These are phyloP conservation scores for Amazona vittata DNA, from an alignment of 2,113 vertebrate genomes.

Conservation along the genomic window DNA sequence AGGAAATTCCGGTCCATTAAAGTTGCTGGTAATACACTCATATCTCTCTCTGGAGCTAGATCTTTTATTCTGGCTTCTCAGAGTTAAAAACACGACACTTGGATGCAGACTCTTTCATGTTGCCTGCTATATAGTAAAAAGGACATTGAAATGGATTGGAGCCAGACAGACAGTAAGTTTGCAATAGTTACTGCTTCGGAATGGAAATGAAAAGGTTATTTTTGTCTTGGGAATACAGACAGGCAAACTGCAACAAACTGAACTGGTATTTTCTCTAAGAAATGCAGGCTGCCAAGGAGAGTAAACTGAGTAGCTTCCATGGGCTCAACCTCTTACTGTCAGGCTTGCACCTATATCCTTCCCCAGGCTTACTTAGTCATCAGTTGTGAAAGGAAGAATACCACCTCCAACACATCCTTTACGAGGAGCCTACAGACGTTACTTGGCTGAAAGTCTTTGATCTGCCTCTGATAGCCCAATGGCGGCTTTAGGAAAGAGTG, in stretches of 20 bases:
- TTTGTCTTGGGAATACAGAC: neutral
- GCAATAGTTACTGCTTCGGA: neutral
- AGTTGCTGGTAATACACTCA: neutral
- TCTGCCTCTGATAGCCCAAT: neutral
- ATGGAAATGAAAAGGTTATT: neutral
- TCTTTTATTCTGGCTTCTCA: neutral
- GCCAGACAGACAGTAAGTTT: accelerated
- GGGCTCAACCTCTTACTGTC: neutral
- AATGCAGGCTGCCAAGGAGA: neutral
- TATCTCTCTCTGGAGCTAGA: neutral
- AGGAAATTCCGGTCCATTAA: neutral
- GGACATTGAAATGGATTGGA: neutral
- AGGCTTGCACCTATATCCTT: neutral
- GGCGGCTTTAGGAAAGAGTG: neutral
- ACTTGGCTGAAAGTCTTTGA: neutral
- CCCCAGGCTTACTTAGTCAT: neutral
- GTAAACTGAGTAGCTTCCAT: neutral
- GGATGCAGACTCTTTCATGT: neutral
- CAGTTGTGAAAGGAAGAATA: neutral
- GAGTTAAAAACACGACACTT: neutral
- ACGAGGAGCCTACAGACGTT: neutral
- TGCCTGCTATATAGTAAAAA: neutral
- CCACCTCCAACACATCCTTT: neutral
- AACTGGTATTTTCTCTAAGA: neutral
- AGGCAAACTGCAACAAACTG: neutral